phyloP scores from a whole-genome alignment of 1,140 invertebrate species.

The Bombus confusus region DNA sequence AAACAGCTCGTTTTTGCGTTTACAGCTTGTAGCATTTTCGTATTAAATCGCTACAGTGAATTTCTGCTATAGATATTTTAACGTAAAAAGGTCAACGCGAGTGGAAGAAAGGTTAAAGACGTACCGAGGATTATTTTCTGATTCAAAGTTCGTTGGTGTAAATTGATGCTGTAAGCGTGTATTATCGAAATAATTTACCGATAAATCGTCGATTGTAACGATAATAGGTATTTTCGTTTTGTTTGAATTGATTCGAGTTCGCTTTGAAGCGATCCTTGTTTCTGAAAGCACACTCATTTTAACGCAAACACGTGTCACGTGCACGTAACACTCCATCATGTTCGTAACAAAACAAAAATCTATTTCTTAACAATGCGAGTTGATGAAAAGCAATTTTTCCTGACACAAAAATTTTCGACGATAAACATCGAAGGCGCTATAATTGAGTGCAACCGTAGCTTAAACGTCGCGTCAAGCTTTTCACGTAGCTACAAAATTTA shows the following conservation, averaged over 20 bases:
- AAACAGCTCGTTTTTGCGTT: too few species aligned
- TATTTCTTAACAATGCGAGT: not conserved
- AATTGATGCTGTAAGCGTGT: too few species aligned
- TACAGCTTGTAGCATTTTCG: too few species aligned
- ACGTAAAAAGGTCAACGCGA: too few species aligned
- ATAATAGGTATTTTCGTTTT: not conserved
- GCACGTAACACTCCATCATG: constrained; percentile 15
- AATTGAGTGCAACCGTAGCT: too few species aligned
- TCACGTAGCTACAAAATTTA: too few species aligned
- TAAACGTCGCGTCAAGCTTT: too few species aligned
- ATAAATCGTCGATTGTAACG: not conserved
- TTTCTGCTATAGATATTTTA: too few species aligned
- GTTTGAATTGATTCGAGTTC: not conserved
- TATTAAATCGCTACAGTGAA: too few species aligned
- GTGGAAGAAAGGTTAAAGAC: too few species aligned
- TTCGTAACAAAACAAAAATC: constrained; percentile 12
- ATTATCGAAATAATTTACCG: not conserved
- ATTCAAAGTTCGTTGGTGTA: too few species aligned
- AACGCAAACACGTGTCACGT: not conserved
- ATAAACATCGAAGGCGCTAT: not conserved
- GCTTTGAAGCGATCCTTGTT: not conserved
- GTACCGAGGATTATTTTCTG: not conserved
- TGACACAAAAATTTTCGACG: not conserved
- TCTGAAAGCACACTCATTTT: not conserved
- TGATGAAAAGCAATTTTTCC: not conserved